Evolutionary conservation across 2,113 vertebrate species (phyloP).

Genomic region (Lonchura striata): DNA sequence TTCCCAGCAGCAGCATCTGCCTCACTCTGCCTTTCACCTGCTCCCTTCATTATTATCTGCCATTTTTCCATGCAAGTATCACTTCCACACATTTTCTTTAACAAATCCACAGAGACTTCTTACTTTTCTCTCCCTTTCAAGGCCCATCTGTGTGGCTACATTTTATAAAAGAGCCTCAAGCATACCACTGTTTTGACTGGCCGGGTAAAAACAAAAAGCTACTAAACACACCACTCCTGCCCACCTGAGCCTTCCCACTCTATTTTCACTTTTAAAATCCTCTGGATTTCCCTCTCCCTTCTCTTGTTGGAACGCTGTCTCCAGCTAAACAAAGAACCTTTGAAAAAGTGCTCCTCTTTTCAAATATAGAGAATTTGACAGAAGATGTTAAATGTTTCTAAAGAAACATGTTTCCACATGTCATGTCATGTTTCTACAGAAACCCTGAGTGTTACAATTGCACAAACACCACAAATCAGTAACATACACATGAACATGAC

Average conservation of each 20-base stretch:
- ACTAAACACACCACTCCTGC: not conserved
- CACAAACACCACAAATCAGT: not conserved
- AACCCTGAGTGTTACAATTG: not conserved
- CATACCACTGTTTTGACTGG: not conserved
- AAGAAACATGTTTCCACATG: not conserved
- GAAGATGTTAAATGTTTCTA: not conserved
- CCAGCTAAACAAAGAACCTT: not conserved
- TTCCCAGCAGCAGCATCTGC: not conserved
- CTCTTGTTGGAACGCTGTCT: not conserved
- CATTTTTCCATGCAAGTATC: rapidly evolving
- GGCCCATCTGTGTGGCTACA: not conserved
- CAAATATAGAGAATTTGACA: not conserved
- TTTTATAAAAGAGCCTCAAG: not conserved
- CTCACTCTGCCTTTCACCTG: not conserved
- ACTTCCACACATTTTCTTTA: not conserved
- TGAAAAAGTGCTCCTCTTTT: not conserved
- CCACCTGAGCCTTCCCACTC: not conserved
- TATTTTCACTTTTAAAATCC: not conserved
- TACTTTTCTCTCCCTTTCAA: not conserved
- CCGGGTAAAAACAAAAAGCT: not conserved
- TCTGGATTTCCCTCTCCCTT: not conserved
- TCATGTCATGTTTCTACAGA: not conserved
- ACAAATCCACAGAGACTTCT: not conserved
- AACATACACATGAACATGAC: not conserved
- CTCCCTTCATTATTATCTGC: not conserved